A percentile compares a stretch with the other conserved stretches of the same genome.
phyloP scores from a whole-genome alignment of 2,888 invertebrate genomes.

The Sisyra nigra region DNA sequence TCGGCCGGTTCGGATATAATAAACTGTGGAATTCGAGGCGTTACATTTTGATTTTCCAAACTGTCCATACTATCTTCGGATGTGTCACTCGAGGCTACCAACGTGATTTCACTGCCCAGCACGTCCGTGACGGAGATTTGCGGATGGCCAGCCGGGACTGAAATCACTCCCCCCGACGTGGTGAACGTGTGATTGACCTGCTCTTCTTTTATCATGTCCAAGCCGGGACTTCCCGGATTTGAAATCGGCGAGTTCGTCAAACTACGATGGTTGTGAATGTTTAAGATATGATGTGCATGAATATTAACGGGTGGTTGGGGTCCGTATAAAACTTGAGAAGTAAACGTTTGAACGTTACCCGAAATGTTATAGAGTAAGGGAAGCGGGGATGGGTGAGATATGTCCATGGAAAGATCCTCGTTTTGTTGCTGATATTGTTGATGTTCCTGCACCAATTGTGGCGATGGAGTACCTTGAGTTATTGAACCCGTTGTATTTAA shows the following conservation, averaged over 20 bases:
- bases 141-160: slow-evolving; percentile 34
- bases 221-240: slow-evolving; percentile 44
- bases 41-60: slow-evolving; percentile 36
- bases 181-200: slow-evolving; percentile 32
- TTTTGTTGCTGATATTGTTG: not conserved
- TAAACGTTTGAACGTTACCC: slow-evolving; percentile 15
- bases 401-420: slow-evolving; percentile 6
- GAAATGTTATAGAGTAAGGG: slow-evolving; percentile 12
- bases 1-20: slow-evolving; percentile 59
- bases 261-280: slow-evolving; percentile 34
- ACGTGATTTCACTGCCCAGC: slow-evolving; percentile 65
- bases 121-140: slow-evolving; percentile 89
- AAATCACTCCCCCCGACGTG: not conserved
- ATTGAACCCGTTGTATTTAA: slow-evolving; percentile 59
- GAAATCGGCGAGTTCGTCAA: slow-evolving; percentile 44
- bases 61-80: slow-evolving; percentile 57
- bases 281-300: slow-evolving; percentile 25
- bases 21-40: slow-evolving; percentile 36
- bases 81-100: slow-evolving; percentile 57
- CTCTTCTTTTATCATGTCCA: slow-evolving; percentile 68
- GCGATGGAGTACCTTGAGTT: slow-evolving; percentile 49
- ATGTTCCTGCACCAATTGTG: slow-evolving; percentile 18
- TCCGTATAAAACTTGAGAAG: slow-evolving; percentile 13
- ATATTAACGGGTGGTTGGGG: slow-evolving; percentile 13
- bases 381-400: slow-evolving; percentile 17